Percentiles rank a stretch among this genome's conserved stretches.
Conservation (phyloP, 2,113 vertebrate genomes). For the Lonchura striata region DNA sequence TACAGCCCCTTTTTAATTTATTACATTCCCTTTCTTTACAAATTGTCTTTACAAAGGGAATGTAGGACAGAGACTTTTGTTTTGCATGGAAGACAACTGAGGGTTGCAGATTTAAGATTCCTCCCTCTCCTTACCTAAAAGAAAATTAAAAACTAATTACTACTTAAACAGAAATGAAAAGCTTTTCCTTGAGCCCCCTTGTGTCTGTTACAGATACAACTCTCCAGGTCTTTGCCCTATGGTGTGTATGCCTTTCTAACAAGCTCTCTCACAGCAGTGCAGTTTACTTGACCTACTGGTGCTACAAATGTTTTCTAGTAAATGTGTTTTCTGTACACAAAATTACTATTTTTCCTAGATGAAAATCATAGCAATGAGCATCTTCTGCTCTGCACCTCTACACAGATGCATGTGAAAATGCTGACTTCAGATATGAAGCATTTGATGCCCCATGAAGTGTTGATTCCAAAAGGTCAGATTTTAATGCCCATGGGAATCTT, state of each 20-base stretch:
- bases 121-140: neutral
- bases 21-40: no score
- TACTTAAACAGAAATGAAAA: neutral
- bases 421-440: neutral
- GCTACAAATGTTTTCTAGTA: neutral
- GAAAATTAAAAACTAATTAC: neutral
- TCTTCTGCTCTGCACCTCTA: neutral
- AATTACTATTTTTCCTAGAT: neutral
- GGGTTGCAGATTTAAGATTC: neutral
- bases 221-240: neutral
- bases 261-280: neutral
- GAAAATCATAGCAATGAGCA: neutral
- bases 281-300: neutral
- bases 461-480: neutral
- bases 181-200: neutral
- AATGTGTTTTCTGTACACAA: neutral
- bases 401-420: rapidly evolving
- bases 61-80: neutral
- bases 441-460: neutral
- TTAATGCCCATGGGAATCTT: neutral
- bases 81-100: neutral
- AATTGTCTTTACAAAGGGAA: neutral
- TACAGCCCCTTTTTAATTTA: no score
- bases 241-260: neutral
- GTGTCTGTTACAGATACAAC: neutral